These are phyloP conservation scores for Timandra comae DNA, from an alignment of 2,888 invertebrate genomes.

Conservation along the genomic window DNA sequence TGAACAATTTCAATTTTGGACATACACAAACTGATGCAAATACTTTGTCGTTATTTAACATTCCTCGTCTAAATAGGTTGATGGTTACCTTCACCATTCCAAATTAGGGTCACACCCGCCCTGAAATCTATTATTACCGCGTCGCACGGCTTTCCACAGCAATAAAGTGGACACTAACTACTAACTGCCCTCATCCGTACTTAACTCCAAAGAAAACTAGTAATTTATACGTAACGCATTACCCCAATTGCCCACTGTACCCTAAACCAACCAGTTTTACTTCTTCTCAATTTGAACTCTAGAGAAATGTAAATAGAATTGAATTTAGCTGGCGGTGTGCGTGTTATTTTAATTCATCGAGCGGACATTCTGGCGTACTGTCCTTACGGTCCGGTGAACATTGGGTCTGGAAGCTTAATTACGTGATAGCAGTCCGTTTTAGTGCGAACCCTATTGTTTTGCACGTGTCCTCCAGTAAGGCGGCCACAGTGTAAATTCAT, in stretches of 20 bases:
- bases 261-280: slow-evolving; percentile 23
- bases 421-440: slow-evolving; percentile 68
- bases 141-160: slow-evolving; percentile 25
- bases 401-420: slow-evolving; percentile 65
- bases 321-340: slow-evolving; percentile 19
- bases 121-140: slow-evolving; percentile 20
- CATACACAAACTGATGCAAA: no score
- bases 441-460: slow-evolving; percentile 44
- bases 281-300: slow-evolving; percentile 22
- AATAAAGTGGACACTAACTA: slow-evolving; percentile 49
- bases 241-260: slow-evolving; percentile 58
- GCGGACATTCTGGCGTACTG: slow-evolving; percentile 47
- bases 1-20: no score
- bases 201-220: slow-evolving; percentile 66
- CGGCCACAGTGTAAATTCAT: slow-evolving; percentile 22
- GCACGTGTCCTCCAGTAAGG: slow-evolving; percentile 26
- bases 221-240: slow-evolving; percentile 65
- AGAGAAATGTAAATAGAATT: slow-evolving; percentile 15
- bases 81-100: slow-evolving; percentile 19
- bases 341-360: slow-evolving; percentile 52
- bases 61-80: no score
- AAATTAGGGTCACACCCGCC: slow-evolving; percentile 14
- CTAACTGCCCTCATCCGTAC: slow-evolving; percentile 58
- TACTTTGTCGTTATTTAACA: no score
- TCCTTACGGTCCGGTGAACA: slow-evolving; percentile 62